A percentile compares a stretch with the other conserved stretches of the same genome.
Conservation (phyloP, 2,113 vertebrate genomes). For the Pygoscelis antarcticus region DNA sequence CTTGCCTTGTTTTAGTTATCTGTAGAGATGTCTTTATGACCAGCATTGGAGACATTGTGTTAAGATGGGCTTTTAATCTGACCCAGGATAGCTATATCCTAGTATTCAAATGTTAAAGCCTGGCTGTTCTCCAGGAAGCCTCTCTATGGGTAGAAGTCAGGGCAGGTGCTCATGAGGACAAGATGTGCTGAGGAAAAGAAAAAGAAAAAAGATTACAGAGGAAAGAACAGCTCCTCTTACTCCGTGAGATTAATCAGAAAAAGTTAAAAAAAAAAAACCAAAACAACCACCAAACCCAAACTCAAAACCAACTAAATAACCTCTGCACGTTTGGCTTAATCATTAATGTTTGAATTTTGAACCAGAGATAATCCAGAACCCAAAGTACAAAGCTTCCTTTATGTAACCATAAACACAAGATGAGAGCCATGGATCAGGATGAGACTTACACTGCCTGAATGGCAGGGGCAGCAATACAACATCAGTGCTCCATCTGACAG, state of each 20-base stretch:
- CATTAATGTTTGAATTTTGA: background rate
- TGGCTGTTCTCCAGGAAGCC: background rate
- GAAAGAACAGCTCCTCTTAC: background rate
- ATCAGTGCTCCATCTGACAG: background rate
- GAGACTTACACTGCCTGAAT: accelerated
- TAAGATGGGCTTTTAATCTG: background rate
- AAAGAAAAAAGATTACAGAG: accelerated
- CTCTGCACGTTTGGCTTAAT: background rate
- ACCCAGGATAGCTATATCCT: background rate
- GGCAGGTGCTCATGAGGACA: background rate
- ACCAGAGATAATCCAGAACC: background rate
- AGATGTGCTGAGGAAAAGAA: background rate
- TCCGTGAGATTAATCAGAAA: background rate
- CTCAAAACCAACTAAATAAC: background rate
- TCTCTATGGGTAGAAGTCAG: background rate
- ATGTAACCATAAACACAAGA: background rate
- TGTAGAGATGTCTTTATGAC: background rate
- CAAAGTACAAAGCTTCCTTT: background rate
- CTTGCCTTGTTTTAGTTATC: background rate
- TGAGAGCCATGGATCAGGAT: accelerated
- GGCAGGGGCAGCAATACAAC: background rate
- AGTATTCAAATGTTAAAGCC: background rate
- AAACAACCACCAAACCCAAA: too few relatives aligned
- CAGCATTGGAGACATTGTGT: background rate
- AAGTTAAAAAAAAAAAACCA: background rate